Evolutionary conservation across 2,113 vertebrate species (phyloP).

Genomic region (Poecilia latipinna): DNA sequence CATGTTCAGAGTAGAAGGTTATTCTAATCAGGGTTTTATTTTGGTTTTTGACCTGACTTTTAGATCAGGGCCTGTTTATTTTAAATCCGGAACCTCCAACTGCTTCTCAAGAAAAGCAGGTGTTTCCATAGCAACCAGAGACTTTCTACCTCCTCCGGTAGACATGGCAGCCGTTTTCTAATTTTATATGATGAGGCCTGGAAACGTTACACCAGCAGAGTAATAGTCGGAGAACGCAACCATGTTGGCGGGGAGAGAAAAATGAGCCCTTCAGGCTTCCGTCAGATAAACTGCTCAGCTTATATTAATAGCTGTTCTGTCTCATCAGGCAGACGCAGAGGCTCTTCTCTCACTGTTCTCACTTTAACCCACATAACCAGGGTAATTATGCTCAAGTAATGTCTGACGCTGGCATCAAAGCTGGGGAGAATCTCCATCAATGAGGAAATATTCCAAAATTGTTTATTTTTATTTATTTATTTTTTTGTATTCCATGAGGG

Average conservation of each 20-base stretch:
- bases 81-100: neutral
- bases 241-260: slow-evolving; percentile 42
- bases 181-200: neutral
- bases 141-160: neutral
- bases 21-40: neutral
- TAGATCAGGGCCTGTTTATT: neutral
- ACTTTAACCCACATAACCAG: slow-evolving; percentile 49
- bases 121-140: neutral
- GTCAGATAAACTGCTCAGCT: slow-evolving; percentile 17
- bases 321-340: slow-evolving; percentile 17
- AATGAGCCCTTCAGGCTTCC: slow-evolving; percentile 33
- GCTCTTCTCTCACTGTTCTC: slow-evolving; percentile 27
- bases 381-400: slow-evolving; percentile 74
- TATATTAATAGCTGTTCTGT: slow-evolving; percentile 34
- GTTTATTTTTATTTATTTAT: too few species aligned
- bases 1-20: neutral
- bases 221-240: slow-evolving; percentile 38
- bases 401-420: slow-evolving; percentile 8
- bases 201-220: slow-evolving; percentile 32
- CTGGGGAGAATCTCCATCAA: neutral
- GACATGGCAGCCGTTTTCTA: neutral
- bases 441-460: too few species aligned
- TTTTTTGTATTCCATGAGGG: too few species aligned
- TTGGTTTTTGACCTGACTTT: neutral
- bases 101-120: neutral